Evolutionary conservation across 2,113 vertebrate species (phyloP).

Genomic region (Panthera uncia): DNA sequence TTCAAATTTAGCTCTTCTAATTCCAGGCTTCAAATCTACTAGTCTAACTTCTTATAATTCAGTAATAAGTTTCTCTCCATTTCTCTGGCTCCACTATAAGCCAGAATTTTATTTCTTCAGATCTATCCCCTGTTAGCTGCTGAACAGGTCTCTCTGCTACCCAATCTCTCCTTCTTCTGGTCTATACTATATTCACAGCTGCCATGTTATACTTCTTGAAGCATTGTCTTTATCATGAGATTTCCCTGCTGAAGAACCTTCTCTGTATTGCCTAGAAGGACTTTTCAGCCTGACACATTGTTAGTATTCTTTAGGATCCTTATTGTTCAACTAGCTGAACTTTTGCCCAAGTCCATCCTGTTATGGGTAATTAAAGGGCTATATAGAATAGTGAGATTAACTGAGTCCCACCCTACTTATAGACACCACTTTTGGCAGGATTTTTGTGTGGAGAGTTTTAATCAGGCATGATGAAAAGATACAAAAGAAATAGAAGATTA

Average conservation of each 20-base stretch:
- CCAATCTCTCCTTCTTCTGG: neutral
- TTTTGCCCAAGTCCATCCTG: neutral
- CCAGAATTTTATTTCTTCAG: conserved; percentile 35
- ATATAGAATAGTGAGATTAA: neutral
- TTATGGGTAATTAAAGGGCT: neutral
- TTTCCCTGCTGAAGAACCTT: conserved; percentile 13
- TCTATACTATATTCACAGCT: neutral
- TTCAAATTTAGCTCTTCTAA: conserved; percentile 20
- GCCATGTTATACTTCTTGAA: conserved; percentile 7
- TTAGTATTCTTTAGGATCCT: conserved; percentile 27
- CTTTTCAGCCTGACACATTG: neutral
- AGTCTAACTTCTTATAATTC: conserved; percentile 13
- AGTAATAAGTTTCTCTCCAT: neutral
- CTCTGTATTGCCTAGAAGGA: neutral
- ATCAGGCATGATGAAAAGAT: neutral
- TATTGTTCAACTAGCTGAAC: neutral
- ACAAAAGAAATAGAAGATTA: conserved; percentile 15
- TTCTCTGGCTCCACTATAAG: neutral
- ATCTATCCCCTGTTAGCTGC: neutral
- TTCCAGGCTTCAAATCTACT: neutral
- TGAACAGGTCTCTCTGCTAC: neutral
- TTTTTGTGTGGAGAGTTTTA: conserved; percentile 39
- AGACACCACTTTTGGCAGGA: neutral
- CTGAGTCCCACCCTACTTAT: neutral
- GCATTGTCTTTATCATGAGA: neutral